Base-by-base conservation (phyloP, 2,797 vertebrate species). In the Ara ararauna region DNA sequence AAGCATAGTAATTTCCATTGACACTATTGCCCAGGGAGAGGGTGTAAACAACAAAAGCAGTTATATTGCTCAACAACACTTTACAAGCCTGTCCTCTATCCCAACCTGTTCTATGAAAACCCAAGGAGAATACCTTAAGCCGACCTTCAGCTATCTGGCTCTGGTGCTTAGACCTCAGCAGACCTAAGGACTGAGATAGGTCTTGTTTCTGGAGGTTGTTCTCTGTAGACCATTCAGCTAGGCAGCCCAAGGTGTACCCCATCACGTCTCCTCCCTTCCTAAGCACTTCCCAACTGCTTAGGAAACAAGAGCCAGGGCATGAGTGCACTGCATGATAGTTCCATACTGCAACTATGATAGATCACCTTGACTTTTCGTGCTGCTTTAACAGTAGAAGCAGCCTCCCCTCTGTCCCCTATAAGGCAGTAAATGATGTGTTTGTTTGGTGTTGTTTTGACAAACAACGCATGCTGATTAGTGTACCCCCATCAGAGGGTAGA, bases 361-460 rank as follows among this genome's bases (percentile, higher is more conserved):
- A 90, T 86, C 76, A 66, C 42, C 38, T 62, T 64, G 80, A 58
- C 45, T 92, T 93, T 79, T 86, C 51, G 13, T 40, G 77, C 47
- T 79, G 60, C 27, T 94, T 88, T 42, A 56, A 32, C 68, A 72
- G 58, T 29, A 86, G 64, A 82, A 89, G 32, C 38, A 85, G 27
- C 44, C 65, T 85, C 40, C n/a, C 15, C 16, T 20, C 38, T 53
- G 50, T 58, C 85, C 67, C 60, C 67, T 44, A 51, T 27, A 27
- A 86, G 47, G 38, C 51, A 60, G 56, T 73, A 87, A 92, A 60
- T 47, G 84, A 85, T 80, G 61, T 45, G 72, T 87, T 95, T 85
- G 32, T 79, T 87, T 26, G 48, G 54, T 54, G 62, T 2, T 93
- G 77, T 90, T 96, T 83, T 90, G 90, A 92, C 67, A 92, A 94